Evolutionary conservation across 2,797 vertebrate genomes (phyloP).

Genomic region (Lepilemur septentrionalis): DNA sequence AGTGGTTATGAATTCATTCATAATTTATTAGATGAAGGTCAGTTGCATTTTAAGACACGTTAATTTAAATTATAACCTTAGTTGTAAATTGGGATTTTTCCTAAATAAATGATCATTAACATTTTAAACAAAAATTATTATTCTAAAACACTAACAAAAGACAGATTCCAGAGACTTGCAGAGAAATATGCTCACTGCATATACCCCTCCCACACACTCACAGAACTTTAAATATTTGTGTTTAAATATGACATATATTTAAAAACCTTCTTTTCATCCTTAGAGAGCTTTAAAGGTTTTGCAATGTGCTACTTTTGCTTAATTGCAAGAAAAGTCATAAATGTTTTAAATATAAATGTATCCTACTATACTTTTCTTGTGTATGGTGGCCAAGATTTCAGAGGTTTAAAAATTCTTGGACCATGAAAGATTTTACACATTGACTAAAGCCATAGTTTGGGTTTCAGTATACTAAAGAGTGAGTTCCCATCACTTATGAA

Average conservation of each 20-base stretch:
- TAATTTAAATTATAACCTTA: constrained; percentile 37
- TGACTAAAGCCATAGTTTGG: background rate
- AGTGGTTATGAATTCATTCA: background rate
- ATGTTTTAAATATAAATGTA: background rate
- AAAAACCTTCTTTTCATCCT: background rate
- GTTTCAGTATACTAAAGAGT: background rate
- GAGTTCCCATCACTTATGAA: background rate
- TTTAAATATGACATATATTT: background rate
- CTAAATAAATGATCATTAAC: background rate
- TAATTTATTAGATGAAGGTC: constrained; percentile 11
- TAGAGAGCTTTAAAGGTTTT: background rate
- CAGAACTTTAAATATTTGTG: background rate
- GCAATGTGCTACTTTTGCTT: background rate
- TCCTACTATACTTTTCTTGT: background rate
- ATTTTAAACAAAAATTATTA: background rate
- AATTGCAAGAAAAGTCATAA: background rate
- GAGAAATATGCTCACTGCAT: background rate
- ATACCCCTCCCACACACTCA: background rate
- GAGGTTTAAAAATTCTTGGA: background rate
- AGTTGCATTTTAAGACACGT: constrained; percentile 12
- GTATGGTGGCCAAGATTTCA: background rate
- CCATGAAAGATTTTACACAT: background rate
- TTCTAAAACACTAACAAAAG: background rate
- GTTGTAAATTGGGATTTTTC: background rate
- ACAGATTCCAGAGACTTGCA: background rate